These are phyloP conservation scores for Zeugodacus cucurbitae DNA, from an alignment of 1,140 invertebrate genomes.

Conservation along the genomic window DNA sequence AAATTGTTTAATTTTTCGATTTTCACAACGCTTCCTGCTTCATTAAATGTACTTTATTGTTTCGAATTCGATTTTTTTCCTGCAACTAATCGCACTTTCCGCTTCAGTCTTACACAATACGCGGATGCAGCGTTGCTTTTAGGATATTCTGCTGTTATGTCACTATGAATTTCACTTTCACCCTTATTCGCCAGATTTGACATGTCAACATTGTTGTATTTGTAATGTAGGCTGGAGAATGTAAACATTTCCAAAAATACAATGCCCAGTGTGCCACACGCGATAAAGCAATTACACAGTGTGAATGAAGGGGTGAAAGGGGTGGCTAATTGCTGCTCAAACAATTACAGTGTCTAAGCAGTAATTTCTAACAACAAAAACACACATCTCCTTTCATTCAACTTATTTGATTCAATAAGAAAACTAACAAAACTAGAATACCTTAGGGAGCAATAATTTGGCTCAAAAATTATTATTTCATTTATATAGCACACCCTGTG, in stretches of 20 bases:
- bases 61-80: neutral
- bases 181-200: slow-evolving; percentile 18
- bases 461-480: neutral
- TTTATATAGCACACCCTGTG: neutral
- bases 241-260: neutral
- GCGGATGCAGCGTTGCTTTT: slow-evolving; percentile 26
- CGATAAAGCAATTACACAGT: too few species aligned
- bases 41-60: neutral
- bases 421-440: too few species aligned
- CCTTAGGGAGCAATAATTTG: too few species aligned
- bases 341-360: too few species aligned
- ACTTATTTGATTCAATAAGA: too few species aligned
- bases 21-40: neutral
- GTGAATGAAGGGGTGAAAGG: too few species aligned
- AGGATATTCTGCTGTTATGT: slow-evolving; percentile 23
- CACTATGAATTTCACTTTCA: neutral
- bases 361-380: too few species aligned
- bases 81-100: neutral
- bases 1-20: neutral
- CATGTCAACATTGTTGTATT: neutral
- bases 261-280: neutral
- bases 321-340: too few species aligned
- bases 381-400: too few species aligned
- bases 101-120: slow-evolving; percentile 30
- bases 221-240: neutral